These are phyloP conservation scores for Formica aserva DNA, from an alignment of 2,888 invertebrate species.

Conservation along the genomic window DNA sequence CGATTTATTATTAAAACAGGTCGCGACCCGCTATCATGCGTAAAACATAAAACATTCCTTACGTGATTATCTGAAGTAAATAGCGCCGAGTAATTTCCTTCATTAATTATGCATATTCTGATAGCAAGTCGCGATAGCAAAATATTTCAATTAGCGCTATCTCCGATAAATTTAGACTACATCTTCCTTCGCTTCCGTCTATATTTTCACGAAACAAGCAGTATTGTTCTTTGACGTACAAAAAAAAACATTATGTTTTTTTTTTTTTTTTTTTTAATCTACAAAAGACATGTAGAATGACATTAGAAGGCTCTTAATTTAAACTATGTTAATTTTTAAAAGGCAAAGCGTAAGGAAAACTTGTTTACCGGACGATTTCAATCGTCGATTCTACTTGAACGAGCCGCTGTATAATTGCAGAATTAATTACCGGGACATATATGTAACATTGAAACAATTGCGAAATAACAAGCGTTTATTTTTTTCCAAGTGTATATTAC, in stretches of 20 bases:
- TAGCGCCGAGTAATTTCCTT: slow-evolving; percentile 81
- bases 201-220: background rate
- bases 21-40: slow-evolving; percentile 75
- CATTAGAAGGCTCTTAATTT: background rate
- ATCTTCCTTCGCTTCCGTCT: background rate
- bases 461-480: slow-evolving; percentile 8
- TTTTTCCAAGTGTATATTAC: background rate
- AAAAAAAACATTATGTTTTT: background rate
- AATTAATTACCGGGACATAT: background rate
- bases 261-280: background rate
- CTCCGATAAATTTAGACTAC: background rate
- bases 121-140: background rate
- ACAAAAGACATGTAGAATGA: background rate
- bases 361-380: background rate
- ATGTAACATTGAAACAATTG: background rate
- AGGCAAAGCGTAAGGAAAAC: background rate
- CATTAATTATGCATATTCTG: slow-evolving; percentile 45
- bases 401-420: background rate
- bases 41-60: slow-evolving; percentile 15
- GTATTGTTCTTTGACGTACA: background rate
- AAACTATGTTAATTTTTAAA: background rate
- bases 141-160: slow-evolving; percentile 14
- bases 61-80: slow-evolving; percentile 19
- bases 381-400: background rate
- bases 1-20: slow-evolving; percentile 65